phyloP scores from a whole-genome alignment of 2,888 invertebrate species.

The Cheilosia vernalis region DNA sequence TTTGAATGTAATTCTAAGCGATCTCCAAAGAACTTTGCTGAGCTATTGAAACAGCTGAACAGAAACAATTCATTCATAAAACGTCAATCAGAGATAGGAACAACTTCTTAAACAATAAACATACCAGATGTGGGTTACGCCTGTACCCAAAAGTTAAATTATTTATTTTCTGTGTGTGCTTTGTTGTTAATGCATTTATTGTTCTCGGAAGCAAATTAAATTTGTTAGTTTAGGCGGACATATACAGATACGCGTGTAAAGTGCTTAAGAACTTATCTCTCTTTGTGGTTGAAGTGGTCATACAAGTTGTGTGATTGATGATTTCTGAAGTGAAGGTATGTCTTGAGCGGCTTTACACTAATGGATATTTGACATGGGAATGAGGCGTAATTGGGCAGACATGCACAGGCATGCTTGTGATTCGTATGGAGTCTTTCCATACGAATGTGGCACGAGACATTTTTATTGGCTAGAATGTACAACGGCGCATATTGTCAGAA shows the following conservation, averaged over 20 bases:
- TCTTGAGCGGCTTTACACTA: slow-evolving; percentile 23
- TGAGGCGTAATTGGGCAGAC: slow-evolving; percentile 27
- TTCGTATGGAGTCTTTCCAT: background rate
- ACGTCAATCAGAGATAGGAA: slow-evolving; percentile 60
- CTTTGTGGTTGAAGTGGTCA: slow-evolving; percentile 44
- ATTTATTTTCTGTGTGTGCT: slow-evolving; percentile 25
- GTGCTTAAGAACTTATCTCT: slow-evolving; percentile 47
- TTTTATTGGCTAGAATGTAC: background rate
- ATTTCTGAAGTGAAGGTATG: slow-evolving; percentile 31
- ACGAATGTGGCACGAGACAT: background rate
- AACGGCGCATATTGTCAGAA: slow-evolving; percentile 10
- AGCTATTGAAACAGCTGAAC: slow-evolving; percentile 19
- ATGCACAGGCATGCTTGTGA: background rate
- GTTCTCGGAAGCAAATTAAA: slow-evolving; percentile 27
- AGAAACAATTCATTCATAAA: slow-evolving; percentile 59
- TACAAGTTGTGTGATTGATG: slow-evolving; percentile 55
- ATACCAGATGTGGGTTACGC: slow-evolving; percentile 30
- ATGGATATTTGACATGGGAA: slow-evolving; percentile 56
- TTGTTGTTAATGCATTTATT: slow-evolving; percentile 53
- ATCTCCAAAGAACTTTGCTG: slow-evolving; percentile 10
- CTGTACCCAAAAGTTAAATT: slow-evolving; percentile 16
- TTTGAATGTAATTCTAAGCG: background rate
- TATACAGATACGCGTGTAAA: slow-evolving; percentile 9
- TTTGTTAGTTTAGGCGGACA: slow-evolving; percentile 37
- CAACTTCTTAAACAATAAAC: slow-evolving; percentile 36